Evolutionary conservation across 2,888 invertebrate species (phyloP).

Genomic region (Eupithecia abbreviata): DNA sequence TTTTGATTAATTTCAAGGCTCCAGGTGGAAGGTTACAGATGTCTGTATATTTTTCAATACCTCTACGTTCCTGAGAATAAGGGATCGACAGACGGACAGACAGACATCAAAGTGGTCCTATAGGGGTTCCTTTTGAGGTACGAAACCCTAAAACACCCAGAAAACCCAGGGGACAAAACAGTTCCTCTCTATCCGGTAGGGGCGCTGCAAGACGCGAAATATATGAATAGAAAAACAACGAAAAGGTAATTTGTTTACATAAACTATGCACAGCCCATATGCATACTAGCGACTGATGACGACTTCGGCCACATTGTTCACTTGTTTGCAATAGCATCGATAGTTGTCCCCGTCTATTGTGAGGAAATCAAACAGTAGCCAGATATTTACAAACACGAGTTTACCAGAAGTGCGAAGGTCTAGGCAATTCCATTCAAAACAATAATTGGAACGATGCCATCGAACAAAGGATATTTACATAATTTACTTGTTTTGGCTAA

Average conservation of each 20-base stretch:
- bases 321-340: background rate
- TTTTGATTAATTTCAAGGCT: too few species aligned
- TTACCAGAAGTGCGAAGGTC: background rate
- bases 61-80: too few species aligned
- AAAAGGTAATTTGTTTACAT: background rate
- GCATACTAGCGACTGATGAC: background rate
- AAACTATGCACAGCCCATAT: background rate
- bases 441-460: background rate
- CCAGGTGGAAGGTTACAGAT: too few species aligned
- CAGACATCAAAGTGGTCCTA: too few species aligned
- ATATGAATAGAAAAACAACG: background rate
- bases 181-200: too few species aligned
- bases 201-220: background rate
- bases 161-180: too few species aligned
- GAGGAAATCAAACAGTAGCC: conserved; percentile 3
- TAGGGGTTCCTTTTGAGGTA: too few species aligned
- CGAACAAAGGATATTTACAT: too few species aligned
- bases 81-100: too few species aligned
- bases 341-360: background rate
- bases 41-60: too few species aligned
- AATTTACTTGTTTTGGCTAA: too few species aligned
- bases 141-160: too few species aligned
- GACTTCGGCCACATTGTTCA: background rate
- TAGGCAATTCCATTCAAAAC: background rate
- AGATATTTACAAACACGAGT: conserved; percentile 2